Base-by-base conservation (phyloP, 2,113 vertebrate species). In the Chionomys nivalis region DNA sequence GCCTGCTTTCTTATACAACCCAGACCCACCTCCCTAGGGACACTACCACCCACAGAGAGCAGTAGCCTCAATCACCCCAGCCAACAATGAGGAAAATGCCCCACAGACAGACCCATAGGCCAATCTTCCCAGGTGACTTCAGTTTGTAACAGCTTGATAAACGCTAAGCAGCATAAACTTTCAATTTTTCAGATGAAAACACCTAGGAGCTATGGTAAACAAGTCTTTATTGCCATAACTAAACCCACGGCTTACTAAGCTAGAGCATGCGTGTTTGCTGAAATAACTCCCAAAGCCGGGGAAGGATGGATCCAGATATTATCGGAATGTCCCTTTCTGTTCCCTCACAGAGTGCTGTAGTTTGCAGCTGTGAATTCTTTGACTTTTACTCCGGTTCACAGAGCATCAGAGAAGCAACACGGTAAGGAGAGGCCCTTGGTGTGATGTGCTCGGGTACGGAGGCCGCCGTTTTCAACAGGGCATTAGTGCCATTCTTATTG, bases 101-200 rank as follows among this genome's bases (percentile, higher is more conserved):
- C 58, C n/a, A 83, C 23, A 63, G 36, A 9, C 13, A 39, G 81
- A 55, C 24, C n/a, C 81, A 83, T 5, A 16, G n/a, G n/a, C 23
- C n/a, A 61, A 28, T 28, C 81, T 63, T 83, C n/a, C 7, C 81
- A 10, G 55, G 23, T 42, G 14, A 82, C 36, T 61, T 82, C 79
- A 39, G 79, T 61, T 82, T 82, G 7, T 28, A 42, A 42, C n/a
- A 4, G 7, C 16, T 4, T 42, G 39, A 63, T 16, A 31, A 49
- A 31, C 7, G 10, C 81, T 42, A 63, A 10, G 58, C 65, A 91
- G 26, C 68, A 83, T 91, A 70, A 94, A 79, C 66, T 63, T 52
- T 47, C 86, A 93, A 88, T 52, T 96, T 97, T 93, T 90, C 81
- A 92, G 55, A 86, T 92, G 55, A 82, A 90, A 96, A 92, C 58